phyloP scores from a whole-genome alignment of 2,888 invertebrate genomes.

The Microplitis deprimator region DNA sequence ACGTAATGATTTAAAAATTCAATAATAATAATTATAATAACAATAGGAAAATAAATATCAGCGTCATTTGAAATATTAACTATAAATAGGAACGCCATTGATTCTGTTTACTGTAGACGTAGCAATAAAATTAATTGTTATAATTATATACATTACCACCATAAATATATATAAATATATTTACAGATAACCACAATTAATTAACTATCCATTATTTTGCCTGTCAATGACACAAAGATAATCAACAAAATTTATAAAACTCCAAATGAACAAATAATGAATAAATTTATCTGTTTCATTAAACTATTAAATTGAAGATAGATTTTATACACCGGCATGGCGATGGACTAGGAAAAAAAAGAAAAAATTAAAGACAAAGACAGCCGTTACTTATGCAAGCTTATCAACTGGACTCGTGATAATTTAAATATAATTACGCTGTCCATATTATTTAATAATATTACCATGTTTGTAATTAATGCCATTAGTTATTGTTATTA shows the following conservation, averaged over 20 bases:
- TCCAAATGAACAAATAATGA: not conserved
- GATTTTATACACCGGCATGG: constrained; percentile 51
- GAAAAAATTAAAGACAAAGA: constrained; percentile 40
- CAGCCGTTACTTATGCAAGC: constrained; percentile 52
- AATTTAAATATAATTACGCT: constrained; percentile 56
- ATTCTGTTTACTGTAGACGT: constrained; percentile 46
- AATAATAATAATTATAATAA: constrained; percentile 4
- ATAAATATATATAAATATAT: constrained; percentile 13
- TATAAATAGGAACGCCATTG: constrained; percentile 44
- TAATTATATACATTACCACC: not conserved
- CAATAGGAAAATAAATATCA: constrained; percentile 15
- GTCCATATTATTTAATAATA: constrained; percentile 15
- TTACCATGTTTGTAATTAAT: not conserved
- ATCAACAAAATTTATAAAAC: not conserved
- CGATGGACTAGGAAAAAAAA: constrained; percentile 38
- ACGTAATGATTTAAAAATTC: not conserved
- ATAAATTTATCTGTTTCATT: constrained; percentile 11
- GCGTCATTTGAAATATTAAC: constrained; percentile 13
- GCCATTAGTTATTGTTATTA: constrained; percentile 4
- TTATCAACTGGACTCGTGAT: constrained; percentile 59
- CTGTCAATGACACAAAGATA: not conserved
- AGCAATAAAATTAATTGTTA: not conserved
- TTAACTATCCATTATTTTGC: not conserved
- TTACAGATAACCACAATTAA: not conserved
- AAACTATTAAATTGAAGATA: constrained; percentile 19